Evolutionary conservation across 2,797 vertebrate genomes (phyloP).

Genomic region (Bucorvus abyssinicus): DNA sequence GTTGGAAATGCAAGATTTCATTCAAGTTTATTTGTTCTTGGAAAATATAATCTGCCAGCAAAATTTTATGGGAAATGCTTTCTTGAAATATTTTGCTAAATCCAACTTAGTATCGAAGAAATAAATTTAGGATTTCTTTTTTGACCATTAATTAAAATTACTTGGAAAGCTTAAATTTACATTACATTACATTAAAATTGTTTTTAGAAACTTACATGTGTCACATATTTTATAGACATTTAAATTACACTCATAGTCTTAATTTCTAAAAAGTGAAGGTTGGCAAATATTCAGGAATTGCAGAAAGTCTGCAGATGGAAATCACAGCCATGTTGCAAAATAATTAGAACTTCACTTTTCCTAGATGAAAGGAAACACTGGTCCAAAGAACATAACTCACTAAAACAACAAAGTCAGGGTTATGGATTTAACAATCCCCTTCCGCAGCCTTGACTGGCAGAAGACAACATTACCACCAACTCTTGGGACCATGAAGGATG

Average conservation of each 20-base stretch:
- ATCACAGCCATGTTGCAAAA: slow-evolving; percentile 7
- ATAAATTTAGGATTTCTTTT: background rate
- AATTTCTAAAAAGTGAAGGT: background rate
- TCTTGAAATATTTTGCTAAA: background rate
- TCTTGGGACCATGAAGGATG: background rate
- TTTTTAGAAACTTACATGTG: background rate
- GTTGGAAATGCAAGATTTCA: background rate
- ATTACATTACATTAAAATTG: background rate
- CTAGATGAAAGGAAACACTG: background rate
- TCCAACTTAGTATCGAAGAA: background rate
- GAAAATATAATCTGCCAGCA: background rate
- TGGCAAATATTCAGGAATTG: background rate
- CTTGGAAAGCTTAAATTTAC: background rate
- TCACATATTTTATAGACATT: background rate
- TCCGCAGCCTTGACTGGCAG: background rate
- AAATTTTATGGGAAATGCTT: background rate
- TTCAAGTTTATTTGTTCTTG: background rate
- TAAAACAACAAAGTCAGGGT: background rate
- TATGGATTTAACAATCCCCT: slow-evolving; percentile 16
- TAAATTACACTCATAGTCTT: slow-evolving; percentile 4
- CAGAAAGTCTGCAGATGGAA: background rate
- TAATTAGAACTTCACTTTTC: background rate
- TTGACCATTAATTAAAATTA: background rate
- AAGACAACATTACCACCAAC: background rate
- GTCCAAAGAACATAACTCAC: background rate